phyloP scores from a whole-genome alignment of 1,140 invertebrate genomes.

The Globodera rostochiensis region DNA sequence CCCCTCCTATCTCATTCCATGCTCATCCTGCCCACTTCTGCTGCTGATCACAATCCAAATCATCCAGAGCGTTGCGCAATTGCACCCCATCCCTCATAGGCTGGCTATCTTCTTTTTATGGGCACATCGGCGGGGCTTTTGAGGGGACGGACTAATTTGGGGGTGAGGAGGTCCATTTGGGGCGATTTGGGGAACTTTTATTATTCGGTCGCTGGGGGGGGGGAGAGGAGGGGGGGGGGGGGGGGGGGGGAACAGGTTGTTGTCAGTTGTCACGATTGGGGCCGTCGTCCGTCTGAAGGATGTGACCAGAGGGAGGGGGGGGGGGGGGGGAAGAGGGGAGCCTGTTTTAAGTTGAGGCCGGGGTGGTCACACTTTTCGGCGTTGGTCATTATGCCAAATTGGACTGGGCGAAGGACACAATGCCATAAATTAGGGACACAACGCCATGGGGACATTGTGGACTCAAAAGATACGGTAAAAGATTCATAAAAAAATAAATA shows the following conservation, averaged over 20 bases:
- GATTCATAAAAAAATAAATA: too few species aligned
- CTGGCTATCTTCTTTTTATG: neutral
- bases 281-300: neutral
- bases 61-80: neutral
- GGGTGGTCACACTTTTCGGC: neutral
- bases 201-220: neutral
- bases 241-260: neutral
- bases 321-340: neutral
- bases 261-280: neutral
- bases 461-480: too few species aligned
- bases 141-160: neutral
- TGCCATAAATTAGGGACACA: too few species aligned
- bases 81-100: neutral
- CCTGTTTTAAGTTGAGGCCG: neutral
- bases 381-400: neutral
- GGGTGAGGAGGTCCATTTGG: too few species aligned
- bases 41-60: neutral
- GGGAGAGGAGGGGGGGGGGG: too few species aligned
- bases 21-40: neutral
- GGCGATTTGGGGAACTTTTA: neutral
- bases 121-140: neutral
- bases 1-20: slow-evolving; percentile 3
- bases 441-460: too few species aligned
- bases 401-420: too few species aligned
- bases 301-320: neutral